These are phyloP conservation scores for Apis dorsata DNA, from an alignment of 1,140 invertebrate genomes.

Conservation along the genomic window DNA sequence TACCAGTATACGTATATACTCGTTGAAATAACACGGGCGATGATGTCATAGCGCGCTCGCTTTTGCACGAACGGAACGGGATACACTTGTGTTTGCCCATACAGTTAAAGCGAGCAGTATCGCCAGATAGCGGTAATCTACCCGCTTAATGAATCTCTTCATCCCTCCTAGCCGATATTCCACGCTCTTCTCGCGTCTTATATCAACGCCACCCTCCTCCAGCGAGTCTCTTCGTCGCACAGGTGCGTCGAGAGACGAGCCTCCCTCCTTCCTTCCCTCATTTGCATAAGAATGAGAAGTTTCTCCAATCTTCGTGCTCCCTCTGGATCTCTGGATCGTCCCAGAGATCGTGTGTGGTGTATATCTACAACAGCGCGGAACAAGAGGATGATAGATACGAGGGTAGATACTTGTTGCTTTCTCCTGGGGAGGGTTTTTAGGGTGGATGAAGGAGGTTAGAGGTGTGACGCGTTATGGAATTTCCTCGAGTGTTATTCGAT, in stretches of 20 bases:
- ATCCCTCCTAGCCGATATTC: not conserved
- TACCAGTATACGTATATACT: conserved; percentile 4
- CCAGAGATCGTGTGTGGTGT: not conserved
- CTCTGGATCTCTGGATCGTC: conserved; percentile 33
- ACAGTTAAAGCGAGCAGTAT: conserved; percentile 36
- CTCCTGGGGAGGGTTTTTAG: not conserved
- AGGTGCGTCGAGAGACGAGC: conserved; percentile 34
- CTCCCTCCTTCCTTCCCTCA: not conserved
- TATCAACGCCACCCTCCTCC: not conserved
- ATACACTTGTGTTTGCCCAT: conserved; percentile 46
- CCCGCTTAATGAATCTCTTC: conserved; percentile 53
- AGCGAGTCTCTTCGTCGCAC: conserved; percentile 8
- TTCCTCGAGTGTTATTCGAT: not conserved
- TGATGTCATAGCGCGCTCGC: conserved; percentile 53
- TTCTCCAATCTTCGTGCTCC: not conserved
- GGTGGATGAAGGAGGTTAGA: no score
- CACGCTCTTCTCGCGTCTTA: conserved; percentile 33
- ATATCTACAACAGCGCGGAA: no score
- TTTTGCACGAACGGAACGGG: conserved; percentile 6
- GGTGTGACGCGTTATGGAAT: not conserved
- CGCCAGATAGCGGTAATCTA: conserved; percentile 45
- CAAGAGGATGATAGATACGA: not conserved
- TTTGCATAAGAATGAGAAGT: conserved; percentile 52
- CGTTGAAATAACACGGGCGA: conserved; percentile 60
- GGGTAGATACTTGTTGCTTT: conserved; percentile 16